Evolutionary conservation across 2,888 invertebrate species (phyloP), one percentile per base, ranked within the genome.

Genomic region (Arrhopalites spinosus): DNA sequence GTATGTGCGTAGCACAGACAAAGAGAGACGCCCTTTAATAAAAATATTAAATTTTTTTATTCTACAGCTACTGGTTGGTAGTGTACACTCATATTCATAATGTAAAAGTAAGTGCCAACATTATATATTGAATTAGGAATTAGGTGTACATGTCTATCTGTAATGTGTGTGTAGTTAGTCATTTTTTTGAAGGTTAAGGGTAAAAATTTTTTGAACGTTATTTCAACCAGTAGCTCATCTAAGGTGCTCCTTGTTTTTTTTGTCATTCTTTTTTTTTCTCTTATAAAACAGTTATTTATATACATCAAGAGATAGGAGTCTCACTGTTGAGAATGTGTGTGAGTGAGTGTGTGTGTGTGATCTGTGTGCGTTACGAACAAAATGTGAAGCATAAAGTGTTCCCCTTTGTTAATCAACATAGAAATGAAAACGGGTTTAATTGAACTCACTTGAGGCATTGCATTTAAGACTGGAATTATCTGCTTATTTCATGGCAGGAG

Each of bases 321-420:
- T 20, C 53, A 53, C 8, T 53, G 20, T 53, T 36, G 36, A 11
- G 3, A 27, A 29, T 29, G 29, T 53, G 45, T 20, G 66, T 66
- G 23, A 36, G 66, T n/a, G 27, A 67, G 17, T 64, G 30, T 25
- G 53, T 29, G 25, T 27, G 53, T 25, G 72, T 56, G 36, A 56
- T 64, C 64, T 73, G 17, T 53, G 50, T 67, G 50, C 36, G 43
- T 20, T 50, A 47, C 53, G 27, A 66, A 47, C 50, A 73, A 67
- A 72, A 64, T 70, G 45, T 45, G 23, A 56, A 66, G 70, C 30
- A 64, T 20, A 67, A 59, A 73, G 45, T 23, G 77, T 78, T 78
- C 77, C 67, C 68, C 79, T 76, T 79, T 77, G 77, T 76, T 76
- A 78, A 71, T 77, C 79, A 79, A 77, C 78, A 74, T 77, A 76